Conservation (phyloP, 1,140 invertebrate species). For the Drosophila sulfurigaster region DNA sequence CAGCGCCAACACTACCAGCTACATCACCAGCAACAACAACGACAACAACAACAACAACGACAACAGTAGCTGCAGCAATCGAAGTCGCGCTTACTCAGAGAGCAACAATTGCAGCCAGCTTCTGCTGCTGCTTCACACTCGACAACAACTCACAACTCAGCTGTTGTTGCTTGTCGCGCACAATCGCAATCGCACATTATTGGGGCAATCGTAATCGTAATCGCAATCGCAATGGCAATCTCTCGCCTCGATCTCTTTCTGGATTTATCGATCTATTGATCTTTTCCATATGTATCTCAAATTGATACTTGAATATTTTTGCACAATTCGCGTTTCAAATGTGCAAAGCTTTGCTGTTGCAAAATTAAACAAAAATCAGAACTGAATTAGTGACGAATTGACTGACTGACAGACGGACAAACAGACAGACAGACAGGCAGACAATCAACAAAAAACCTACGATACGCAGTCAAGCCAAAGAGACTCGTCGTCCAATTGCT, state of each 20-base stretch:
- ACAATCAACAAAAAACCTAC: constrained; percentile 17
- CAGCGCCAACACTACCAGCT: constrained; percentile 33
- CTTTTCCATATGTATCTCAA: constrained; percentile 16
- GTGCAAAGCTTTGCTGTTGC: constrained; percentile 51
- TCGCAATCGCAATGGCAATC: neutral
- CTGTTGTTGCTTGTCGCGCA: constrained; percentile 33
- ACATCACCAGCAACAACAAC: constrained; percentile 14
- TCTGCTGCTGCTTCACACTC: neutral
- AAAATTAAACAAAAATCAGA: constrained; percentile 60
- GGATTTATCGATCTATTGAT: constrained; percentile 31
- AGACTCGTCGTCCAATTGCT: constrained; percentile 41
- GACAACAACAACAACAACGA: constrained; percentile 18
- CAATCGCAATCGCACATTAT: constrained; percentile 9
- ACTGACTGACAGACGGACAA: constrained; percentile 3
- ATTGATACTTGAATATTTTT: constrained; percentile 53
- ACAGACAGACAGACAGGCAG: constrained; percentile 21
- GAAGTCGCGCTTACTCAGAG: neutral
- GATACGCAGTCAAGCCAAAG: constrained; percentile 6
- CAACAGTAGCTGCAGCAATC: constrained; percentile 25
- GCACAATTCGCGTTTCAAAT: constrained; percentile 56
- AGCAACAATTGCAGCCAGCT: constrained; percentile 9
- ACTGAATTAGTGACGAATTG: constrained; percentile 40
- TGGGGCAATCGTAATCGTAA: constrained; percentile 10
- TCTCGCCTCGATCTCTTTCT: constrained; percentile 38
- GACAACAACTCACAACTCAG: constrained; percentile 43